phyloP scores from a whole-genome alignment of 1,140 invertebrate species.

The Episyrphus balteatus region DNA sequence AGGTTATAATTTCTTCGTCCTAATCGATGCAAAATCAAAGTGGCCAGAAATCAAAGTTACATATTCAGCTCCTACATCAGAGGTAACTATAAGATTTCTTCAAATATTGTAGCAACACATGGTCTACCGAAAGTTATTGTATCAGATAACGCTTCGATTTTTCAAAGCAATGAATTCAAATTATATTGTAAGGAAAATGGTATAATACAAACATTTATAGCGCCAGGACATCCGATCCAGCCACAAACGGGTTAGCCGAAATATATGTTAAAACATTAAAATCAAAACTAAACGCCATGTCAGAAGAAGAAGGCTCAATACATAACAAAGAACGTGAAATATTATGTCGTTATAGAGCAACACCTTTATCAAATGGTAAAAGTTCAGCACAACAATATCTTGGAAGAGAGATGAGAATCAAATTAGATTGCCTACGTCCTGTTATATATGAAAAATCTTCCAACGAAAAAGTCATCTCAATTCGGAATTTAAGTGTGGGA shows the following conservation, averaged over 20 bases:
- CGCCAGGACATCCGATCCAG: slow-evolving; percentile 27
- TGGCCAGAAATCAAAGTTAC: slow-evolving; percentile 20
- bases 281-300: slow-evolving; percentile 12
- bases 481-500: too few relatives aligned
- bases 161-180: slow-evolving; percentile 1
- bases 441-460: too few relatives aligned
- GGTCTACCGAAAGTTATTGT: neutral
- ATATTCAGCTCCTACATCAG: neutral
- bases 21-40: slow-evolving; percentile 26
- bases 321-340: slow-evolving; percentile 11
- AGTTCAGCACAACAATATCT: too few relatives aligned
- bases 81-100: slow-evolving; percentile 5
- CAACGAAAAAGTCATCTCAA: too few relatives aligned
- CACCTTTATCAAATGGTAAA: too few relatives aligned
- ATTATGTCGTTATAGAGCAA: slow-evolving; percentile 15
- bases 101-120: neutral
- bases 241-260: slow-evolving; percentile 31
- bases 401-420: too few relatives aligned
- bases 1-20: slow-evolving; percentile 15
- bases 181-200: slow-evolving; percentile 5
- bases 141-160: neutral
- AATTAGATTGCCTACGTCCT: too few relatives aligned
- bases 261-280: too few relatives aligned
- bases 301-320: slow-evolving; percentile 5
- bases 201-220: slow-evolving; percentile 19